A percentile compares a stretch with the other conserved stretches of the same genome.
Evolutionary conservation across 2,113 vertebrate species (phyloP).

Genomic region (Antechinus flavipes): DNA sequence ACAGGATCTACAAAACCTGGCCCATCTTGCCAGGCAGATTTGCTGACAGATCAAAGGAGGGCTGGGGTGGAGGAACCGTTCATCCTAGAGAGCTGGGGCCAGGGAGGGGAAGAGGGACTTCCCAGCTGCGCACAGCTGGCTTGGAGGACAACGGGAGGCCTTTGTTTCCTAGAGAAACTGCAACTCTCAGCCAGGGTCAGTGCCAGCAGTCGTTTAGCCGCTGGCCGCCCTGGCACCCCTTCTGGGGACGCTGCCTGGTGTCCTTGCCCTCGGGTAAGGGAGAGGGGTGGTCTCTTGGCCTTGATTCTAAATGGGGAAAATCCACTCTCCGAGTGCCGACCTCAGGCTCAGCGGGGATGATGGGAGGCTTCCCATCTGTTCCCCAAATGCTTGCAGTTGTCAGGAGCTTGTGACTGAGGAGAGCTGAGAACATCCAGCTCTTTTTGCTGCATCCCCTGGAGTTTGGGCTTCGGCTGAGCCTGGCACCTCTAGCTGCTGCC

Average conservation of each 20-base stretch:
- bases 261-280: neutral
- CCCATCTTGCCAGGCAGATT: neutral
- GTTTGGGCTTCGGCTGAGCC: neutral
- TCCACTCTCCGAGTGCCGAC: neutral
- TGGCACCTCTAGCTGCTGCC: neutral
- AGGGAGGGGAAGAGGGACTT: neutral
- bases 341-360: neutral
- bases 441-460: no score
- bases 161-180: neutral
- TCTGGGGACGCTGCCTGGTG: neutral
- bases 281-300: neutral
- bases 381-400: neutral
- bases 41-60: neutral
- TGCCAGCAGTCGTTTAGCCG: neutral
- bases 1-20: neutral
- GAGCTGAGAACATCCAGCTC: neutral
- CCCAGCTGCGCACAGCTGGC: slow-evolving; percentile 7
- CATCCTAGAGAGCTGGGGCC: neutral
- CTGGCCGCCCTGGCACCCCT: neutral
- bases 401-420: neutral
- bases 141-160: neutral
- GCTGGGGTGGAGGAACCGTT: neutral
- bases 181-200: neutral
- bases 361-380: neutral
- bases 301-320: neutral